Percentiles rank a stretch among this genome's conserved stretches.
phyloP scores from a whole-genome alignment of 2,888 invertebrate genomes.

The Heliconius sara region DNA sequence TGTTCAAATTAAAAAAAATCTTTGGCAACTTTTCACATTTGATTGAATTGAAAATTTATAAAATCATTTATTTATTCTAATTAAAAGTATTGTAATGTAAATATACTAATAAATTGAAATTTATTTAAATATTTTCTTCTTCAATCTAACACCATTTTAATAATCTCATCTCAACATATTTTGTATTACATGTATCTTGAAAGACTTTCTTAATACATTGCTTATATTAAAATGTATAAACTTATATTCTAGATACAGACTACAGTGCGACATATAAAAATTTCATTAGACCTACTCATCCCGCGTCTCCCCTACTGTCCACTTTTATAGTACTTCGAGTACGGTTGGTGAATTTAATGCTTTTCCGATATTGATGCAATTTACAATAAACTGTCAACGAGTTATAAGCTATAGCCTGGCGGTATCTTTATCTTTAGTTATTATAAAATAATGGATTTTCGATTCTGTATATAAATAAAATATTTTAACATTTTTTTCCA shows the following conservation, averaged over 20 bases:
- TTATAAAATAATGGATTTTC: conserved; percentile 2
- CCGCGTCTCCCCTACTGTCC: conserved; percentile 42
- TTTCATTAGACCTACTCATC: conserved; percentile 67
- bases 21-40: no score
- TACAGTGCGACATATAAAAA: conserved; percentile 61
- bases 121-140: no score
- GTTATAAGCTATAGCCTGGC: conserved; percentile 9
- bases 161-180: no score
- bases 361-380: conserved; percentile 22
- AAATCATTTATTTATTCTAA: no score
- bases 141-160: no score
- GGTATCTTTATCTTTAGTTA: conserved; percentile 13
- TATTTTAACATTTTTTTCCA: not conserved
- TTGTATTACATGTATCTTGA: no score
- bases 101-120: no score
- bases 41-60: no score
- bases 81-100: no score
- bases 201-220: no score
- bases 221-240: no score
- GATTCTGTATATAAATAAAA: not conserved
- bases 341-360: conserved; percentile 48
- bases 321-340: conserved; percentile 46
- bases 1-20: no score
- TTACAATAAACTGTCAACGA: conserved; percentile 27
- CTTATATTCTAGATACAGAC: not conserved